Evolutionary conservation across 2,797 vertebrate genomes (phyloP).

Genomic region (Esox masquinongy): DNA sequence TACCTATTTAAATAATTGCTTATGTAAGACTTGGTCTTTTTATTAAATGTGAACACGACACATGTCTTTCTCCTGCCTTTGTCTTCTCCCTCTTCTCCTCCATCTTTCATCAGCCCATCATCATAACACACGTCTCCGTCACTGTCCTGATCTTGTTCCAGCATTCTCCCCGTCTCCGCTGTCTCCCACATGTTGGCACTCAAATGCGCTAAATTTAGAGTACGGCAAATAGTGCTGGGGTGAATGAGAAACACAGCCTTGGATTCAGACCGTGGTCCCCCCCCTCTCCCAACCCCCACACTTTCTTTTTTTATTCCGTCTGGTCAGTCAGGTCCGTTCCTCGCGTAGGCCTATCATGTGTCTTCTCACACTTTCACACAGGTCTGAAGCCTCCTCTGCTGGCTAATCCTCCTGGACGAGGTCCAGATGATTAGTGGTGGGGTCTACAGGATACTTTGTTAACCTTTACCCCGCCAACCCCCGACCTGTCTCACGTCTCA

Average conservation of each 20-base stretch:
- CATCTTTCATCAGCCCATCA: constrained; percentile 8
- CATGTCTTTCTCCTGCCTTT: constrained; percentile 21
- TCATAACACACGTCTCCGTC: constrained; percentile 33
- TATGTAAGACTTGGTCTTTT: constrained; percentile 60
- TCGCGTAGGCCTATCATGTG: no score
- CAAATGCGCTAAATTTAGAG: constrained; percentile 65
- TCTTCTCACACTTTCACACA: no score
- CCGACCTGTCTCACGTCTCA: no score
- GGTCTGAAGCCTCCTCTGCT: no score
- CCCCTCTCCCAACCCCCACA: constrained; percentile 4
- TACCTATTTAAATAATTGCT: constrained; percentile 30
- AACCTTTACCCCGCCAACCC: no score
- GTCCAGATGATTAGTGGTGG: no score
- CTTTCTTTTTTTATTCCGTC: constrained; percentile 1
- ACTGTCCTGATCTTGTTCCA: constrained; percentile 50
- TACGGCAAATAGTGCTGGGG: constrained; percentile 58
- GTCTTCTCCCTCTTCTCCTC: constrained; percentile 25
- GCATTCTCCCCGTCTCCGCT: constrained; percentile 40
- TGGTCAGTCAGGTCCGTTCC: no score
- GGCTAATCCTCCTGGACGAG: no score
- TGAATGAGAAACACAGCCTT: constrained; percentile 62
- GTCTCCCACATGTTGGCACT: constrained; percentile 41
- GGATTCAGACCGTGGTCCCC: constrained; percentile 34
- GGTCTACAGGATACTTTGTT: no score
- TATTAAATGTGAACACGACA: constrained; percentile 63